Evolutionary conservation across 2,888 invertebrate genomes (phyloP).

Genomic region (Neoaliturus tenellus): DNA sequence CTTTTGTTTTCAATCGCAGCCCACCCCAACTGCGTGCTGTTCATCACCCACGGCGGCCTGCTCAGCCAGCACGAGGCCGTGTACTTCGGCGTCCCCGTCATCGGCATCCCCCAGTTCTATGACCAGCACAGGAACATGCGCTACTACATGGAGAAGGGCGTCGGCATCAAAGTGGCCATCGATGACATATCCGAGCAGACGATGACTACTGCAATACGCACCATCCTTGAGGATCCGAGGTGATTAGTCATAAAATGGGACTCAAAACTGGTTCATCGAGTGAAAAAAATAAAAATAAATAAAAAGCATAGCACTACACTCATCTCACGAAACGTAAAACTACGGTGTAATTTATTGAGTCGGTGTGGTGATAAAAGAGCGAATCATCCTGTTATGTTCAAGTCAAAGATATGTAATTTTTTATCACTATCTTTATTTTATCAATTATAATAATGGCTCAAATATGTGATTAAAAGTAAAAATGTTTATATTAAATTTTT

Average conservation of each 20-base stretch:
- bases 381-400: too few relatives aligned
- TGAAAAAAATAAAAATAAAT: too few relatives aligned
- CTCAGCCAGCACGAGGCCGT: constrained; percentile 65
- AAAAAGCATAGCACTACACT: too few relatives aligned
- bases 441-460: too few relatives aligned
- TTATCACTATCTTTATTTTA: too few relatives aligned
- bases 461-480: too few relatives aligned
- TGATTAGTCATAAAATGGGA: too few relatives aligned
- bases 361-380: too few relatives aligned
- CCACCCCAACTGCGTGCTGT: constrained; percentile 66
- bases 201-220: constrained; percentile 69
- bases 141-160: constrained; percentile 70
- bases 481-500: too few relatives aligned
- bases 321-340: not conserved
- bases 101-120: constrained; percentile 65
- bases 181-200: constrained; percentile 69
- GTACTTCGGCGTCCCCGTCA: constrained; percentile 64
- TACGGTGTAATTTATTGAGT: too few relatives aligned
- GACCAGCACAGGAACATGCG: constrained; percentile 71
- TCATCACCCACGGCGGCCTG: constrained; percentile 65
- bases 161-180: constrained; percentile 70
- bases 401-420: too few relatives aligned
- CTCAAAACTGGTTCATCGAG: too few relatives aligned
- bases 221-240: constrained; percentile 71
- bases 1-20: constrained; percentile 62